Base-by-base conservation (phyloP, 2,797 vertebrate species). In the Tiaroga cobitis region DNA sequence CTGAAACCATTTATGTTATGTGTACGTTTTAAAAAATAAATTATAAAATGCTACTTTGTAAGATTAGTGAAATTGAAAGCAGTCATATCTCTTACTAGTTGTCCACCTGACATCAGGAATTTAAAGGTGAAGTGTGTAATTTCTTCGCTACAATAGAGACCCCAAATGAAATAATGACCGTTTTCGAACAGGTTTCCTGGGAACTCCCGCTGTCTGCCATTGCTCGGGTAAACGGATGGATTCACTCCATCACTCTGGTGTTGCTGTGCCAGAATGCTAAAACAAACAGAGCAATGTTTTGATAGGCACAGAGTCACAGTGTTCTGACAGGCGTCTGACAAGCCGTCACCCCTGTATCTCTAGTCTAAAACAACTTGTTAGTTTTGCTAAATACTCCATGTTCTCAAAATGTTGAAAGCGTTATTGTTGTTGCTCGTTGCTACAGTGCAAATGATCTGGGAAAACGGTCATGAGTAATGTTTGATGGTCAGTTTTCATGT, bases 321-420 rank as follows among this genome's bases (percentile, higher is more conserved):
- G 39, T 79, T 63, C 59, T 46, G 37, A 63, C 56, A 78, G 54
- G 26, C 56, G 63, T 79, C 37, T 79, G 59, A 65, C 39, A 26
- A 18, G n/a, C 19, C 26, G 34, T 21, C 56, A 63, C n/a, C 56
- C 15, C 7, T 79, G 37, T 39, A 29, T 79, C 59, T 46, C 39
- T 43, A 46, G 39, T 79, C 39, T 63, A 65, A 79, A 43, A 65
- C 74, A 56, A 19, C 39, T 19, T 65, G 56, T 65, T 63, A 43
- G 59, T 80, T 34, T 59, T 61, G 16, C 26, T 46, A 65, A 65
- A 80, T 21, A 18, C 39, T 32, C 3, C 2, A 32, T 46, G 39
- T 80, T 56, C 51, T 29, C 13, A 16, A 9, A 72, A 67, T 29
- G 24, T 26, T 56, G 32, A 56, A 32, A 37, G 21, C 2, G 0